Evolutionary conservation across 2,113 vertebrate species (phyloP).

Genomic region (Pampusana beccarii): DNA sequence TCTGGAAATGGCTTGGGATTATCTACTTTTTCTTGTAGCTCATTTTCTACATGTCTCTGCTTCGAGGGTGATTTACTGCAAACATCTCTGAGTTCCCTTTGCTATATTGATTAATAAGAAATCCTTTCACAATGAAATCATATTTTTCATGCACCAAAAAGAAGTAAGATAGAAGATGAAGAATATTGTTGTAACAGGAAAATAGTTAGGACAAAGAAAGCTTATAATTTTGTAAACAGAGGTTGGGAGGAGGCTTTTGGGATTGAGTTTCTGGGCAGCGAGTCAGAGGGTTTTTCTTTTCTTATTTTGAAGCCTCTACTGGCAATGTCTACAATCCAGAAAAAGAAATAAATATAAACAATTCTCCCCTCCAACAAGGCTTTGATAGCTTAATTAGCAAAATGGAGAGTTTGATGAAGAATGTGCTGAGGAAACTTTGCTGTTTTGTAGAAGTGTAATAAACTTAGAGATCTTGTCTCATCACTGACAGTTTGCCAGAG

Average conservation of each 20-base stretch:
- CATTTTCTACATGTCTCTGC: conserved; percentile 41
- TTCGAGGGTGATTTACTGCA: conserved; percentile 62
- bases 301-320: conserved; percentile 56
- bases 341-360: conserved; percentile 62
- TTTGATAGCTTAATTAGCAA: conserved; percentile 31
- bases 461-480: neutral
- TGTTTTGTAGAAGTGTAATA: neutral
- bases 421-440: neutral
- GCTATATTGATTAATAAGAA: conserved; percentile 71
- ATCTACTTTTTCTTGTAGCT: conserved; percentile 65
- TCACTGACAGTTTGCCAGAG: neutral
- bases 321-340: conserved; percentile 13
- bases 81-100: conserved; percentile 54
- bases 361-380: neutral
- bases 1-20: conserved; percentile 64
- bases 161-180: conserved; percentile 51
- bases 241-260: conserved; percentile 66
- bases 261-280: conserved; percentile 62
- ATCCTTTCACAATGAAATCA: conserved; percentile 74
- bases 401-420: conserved; percentile 3
- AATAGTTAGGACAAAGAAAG: conserved; percentile 75
- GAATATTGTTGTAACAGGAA: conserved; percentile 75
- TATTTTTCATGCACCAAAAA: conserved; percentile 72
- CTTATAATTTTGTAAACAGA: conserved; percentile 82
- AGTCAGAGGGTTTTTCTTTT: conserved; percentile 63